phyloP scores from a whole-genome alignment of 2,113 vertebrate genomes.

The Tichodroma muraria region DNA sequence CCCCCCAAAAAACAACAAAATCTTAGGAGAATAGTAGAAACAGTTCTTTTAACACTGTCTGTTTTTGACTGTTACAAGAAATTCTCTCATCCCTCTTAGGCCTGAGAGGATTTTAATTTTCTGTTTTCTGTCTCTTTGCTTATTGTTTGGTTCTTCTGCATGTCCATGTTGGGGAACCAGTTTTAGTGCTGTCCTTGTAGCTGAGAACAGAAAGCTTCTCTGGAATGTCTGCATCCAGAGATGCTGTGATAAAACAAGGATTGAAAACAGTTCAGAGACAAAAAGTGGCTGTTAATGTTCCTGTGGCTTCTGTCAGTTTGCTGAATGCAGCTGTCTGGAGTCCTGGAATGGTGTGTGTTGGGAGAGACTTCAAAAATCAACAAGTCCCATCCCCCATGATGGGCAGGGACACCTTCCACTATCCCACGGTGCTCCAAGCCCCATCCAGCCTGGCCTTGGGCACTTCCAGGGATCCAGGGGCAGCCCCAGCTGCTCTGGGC shows the following conservation, averaged over 20 bases:
- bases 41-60: accelerated
- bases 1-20: background rate
- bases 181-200: background rate
- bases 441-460: background rate
- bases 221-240: background rate
- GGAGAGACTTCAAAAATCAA: background rate
- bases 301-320: background rate
- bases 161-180: background rate
- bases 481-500: background rate
- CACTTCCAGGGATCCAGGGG: background rate
- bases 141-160: background rate
- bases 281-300: background rate
- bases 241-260: background rate
- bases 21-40: background rate
- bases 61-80: background rate
- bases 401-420: background rate
- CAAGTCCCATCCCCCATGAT: accelerated
- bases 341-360: background rate
- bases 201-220: background rate
- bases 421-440: accelerated
- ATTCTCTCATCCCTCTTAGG: background rate
- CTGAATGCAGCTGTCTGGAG: background rate
- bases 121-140: background rate
- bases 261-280: background rate
- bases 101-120: background rate